phyloP scores from a whole-genome alignment of 2,113 vertebrate species.

The Epinephelus lanceolatus region DNA sequence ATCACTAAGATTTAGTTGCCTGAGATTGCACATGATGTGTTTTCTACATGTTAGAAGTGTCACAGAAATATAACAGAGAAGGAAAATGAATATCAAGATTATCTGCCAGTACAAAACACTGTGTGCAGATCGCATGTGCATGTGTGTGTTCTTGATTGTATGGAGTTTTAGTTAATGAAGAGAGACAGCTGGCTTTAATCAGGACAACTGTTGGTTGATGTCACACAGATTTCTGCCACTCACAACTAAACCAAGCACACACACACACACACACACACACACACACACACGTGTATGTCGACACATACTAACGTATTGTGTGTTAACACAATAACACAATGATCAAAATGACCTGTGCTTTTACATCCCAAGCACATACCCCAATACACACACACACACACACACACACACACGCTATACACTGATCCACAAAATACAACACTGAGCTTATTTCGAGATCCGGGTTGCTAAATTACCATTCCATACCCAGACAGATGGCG shows the following conservation, averaged over 20 bases:
- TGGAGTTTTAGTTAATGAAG: slow-evolving; percentile 60
- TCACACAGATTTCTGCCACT: slow-evolving; percentile 21
- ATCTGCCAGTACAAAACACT: neutral
- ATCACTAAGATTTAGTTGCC: neutral
- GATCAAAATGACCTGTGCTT: neutral
- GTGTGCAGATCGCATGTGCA: neutral
- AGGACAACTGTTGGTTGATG: slow-evolving; percentile 57
- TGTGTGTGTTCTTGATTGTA: neutral
- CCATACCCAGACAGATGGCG: slow-evolving; percentile 52
- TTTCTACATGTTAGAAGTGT: neutral
- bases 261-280: neutral
- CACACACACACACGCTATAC: neutral
- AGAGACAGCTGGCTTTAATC: slow-evolving; percentile 76
- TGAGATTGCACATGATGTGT: neutral
- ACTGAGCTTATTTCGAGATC: slow-evolving; percentile 11
- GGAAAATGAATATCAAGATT: neutral
- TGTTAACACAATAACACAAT: neutral
- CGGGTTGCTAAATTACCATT: slow-evolving; percentile 35
- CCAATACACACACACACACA: neutral
- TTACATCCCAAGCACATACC: slow-evolving; percentile 1
- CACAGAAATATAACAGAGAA: neutral
- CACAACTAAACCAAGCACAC: slow-evolving; percentile 2
- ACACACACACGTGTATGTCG: neutral
- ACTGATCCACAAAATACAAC: neutral
- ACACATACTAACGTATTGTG: slow-evolving; percentile 4